These are phyloP conservation scores for Physella acuta DNA, from an alignment of 1,140 invertebrate species.

Conservation along the genomic window DNA sequence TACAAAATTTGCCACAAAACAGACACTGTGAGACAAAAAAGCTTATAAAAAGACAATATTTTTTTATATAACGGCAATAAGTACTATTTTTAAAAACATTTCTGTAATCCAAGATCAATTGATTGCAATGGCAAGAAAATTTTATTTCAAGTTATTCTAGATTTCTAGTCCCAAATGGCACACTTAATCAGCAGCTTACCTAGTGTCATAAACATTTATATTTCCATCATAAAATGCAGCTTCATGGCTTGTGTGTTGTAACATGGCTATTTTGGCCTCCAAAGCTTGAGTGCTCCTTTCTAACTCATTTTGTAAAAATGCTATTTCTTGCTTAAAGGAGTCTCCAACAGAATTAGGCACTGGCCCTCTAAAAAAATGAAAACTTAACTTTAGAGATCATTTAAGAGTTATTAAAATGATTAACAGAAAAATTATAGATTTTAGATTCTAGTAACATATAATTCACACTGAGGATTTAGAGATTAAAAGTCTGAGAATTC, in stretches of 20 bases:
- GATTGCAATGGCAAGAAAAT: not conserved
- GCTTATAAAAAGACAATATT: not conserved
- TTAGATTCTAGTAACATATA: no score
- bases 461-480: no score
- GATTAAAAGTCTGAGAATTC: no score
- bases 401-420: not conserved
- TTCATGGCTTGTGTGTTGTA: not conserved
- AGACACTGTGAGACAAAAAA: not conserved
- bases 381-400: no score
- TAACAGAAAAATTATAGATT: no score
- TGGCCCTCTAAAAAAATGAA: not conserved
- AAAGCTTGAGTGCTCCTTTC: slow-evolving; percentile 12
- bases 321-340: slow-evolving; percentile 23
- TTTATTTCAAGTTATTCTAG: not conserved
- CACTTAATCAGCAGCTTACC: not conserved
- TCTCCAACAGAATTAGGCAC: slow-evolving; percentile 5
- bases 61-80: not conserved
- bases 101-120: not conserved
- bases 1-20: no score
- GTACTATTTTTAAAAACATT: not conserved
- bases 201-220: not conserved
- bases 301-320: slow-evolving; percentile 10
- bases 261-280: slow-evolving; percentile 22
- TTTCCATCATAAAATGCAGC: not conserved
- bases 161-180: not conserved